Percentiles rank a stretch among this genome's conserved stretches.
phyloP scores from a whole-genome alignment of 2,113 vertebrate species.

The Neoarius graeffei region DNA sequence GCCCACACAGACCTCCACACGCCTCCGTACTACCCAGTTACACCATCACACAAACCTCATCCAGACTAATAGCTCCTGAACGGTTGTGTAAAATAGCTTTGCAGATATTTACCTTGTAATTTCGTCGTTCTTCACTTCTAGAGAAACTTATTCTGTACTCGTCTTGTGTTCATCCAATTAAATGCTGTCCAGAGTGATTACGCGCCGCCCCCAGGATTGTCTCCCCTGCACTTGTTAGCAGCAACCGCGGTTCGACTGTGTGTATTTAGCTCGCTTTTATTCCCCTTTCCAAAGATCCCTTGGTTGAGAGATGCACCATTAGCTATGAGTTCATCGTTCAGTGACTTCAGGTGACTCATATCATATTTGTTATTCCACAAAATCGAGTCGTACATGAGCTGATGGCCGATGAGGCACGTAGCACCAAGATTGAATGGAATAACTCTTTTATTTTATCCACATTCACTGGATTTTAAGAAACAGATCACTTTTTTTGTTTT shows the following conservation, averaged over 20 bases:
- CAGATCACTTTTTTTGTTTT: too few species aligned
- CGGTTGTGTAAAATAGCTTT: not conserved
- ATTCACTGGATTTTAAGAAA: too few species aligned
- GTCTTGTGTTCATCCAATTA: not conserved
- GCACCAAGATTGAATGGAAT: too few species aligned
- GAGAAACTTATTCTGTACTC: not conserved
- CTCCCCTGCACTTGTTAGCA: not conserved
- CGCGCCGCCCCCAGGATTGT: not conserved
- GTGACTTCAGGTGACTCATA: too few species aligned
- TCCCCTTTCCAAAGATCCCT: not conserved
- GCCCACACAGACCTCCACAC: not conserved
- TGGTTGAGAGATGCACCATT: not conserved
- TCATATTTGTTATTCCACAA: too few species aligned
- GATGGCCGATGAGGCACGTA: too few species aligned
- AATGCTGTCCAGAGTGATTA: not conserved
- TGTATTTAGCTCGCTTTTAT: not conserved
- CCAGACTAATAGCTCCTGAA: not conserved
- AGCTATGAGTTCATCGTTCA: not conserved
- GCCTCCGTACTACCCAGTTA: not conserved
- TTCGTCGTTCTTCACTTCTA: not conserved
- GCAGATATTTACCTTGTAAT: not conserved
- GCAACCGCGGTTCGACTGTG: not conserved
- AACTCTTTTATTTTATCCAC: too few species aligned
- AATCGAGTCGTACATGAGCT: too few species aligned
- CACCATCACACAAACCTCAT: not conserved